Base-by-base conservation (phyloP, 1,140 invertebrate genomes). In the Caenorhabditis remanei region DNA sequence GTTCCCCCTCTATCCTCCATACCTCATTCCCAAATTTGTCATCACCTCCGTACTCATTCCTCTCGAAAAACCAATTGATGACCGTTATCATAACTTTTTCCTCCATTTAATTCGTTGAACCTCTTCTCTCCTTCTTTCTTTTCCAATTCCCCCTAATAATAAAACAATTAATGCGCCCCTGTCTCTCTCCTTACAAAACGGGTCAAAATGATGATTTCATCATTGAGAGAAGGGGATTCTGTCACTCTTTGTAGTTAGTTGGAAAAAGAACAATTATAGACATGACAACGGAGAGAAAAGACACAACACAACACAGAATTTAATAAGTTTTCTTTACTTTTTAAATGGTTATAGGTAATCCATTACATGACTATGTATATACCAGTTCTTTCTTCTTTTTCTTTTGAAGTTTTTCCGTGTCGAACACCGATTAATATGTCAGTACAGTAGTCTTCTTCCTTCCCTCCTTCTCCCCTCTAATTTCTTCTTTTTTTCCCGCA, bases 131-230 rank as follows among this genome's bases (percentile, higher is more conserved):
- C 13, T 46, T 11, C 65, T 8, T 43, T 53, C 9, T 46, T 19
- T 8, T 19, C 41, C 16, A 14, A 14, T 46, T 21, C 41, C 41
- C 19, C 65, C 16, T 63, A 24, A 53, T 79, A 79, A 79, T 79
- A 79, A 79, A 79, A 79, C 71, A 79, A 79, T 79, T 79, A 79
- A 79, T 79, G 71, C 46, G 71, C 7, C 19, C n/a, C 53, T 71
- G 7, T 46, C 41, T 71, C 41, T 63, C 19, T 58, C 13, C 19
- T 43, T 50, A 46, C 67, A 71, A 71, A 71, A 71, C 67, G 67
- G 67, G 67, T 71, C 67, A 71, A 71, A 71, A 71, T 71, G 67
- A 71, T 71, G 67, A 71, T 71, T 71, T 71, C 67, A 41, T 67
- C 63, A 67, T 21, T 21, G 7, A 8, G 11, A 40, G 24, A 19